phyloP scores from a whole-genome alignment of 2,113 vertebrate genomes.

The Phaetusa simplex region DNA sequence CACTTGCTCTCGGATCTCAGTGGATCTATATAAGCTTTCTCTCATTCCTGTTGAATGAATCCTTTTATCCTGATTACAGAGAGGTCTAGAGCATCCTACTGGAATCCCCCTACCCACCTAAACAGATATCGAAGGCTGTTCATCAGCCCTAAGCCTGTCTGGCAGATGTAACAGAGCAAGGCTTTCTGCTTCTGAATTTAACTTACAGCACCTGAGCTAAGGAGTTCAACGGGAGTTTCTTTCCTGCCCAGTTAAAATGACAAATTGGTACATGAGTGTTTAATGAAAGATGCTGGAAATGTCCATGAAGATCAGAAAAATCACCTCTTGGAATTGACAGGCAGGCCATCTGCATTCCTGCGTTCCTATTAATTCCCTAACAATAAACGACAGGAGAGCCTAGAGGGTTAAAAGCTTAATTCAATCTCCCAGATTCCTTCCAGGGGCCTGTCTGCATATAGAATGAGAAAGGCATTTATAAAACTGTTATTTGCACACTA shows the following conservation, averaged over 20 bases:
- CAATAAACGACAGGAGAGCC: conserved; percentile 78
- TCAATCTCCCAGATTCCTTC: conserved; percentile 78
- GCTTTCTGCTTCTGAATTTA: conserved; percentile 23
- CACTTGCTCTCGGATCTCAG: neutral
- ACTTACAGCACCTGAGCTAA: conserved; percentile 65
- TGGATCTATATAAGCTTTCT: neutral
- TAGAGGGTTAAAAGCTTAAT: conserved; percentile 84
- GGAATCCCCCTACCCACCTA: neutral
- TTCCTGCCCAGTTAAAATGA: conserved; percentile 78
- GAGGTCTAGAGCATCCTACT: neutral
- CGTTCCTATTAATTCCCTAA: conserved; percentile 81
- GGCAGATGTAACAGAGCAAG: conserved; percentile 2
- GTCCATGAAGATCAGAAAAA: conserved; percentile 79
- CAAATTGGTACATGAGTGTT: conserved; percentile 82
- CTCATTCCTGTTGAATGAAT: neutral
- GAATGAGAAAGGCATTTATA: conserved; percentile 74
- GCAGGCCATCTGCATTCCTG: conserved; percentile 80
- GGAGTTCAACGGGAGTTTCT: conserved; percentile 73
- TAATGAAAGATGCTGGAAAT: conserved; percentile 82
- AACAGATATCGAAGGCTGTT: neutral
- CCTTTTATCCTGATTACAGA: neutral
- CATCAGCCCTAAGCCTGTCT: neutral
- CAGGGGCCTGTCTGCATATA: conserved; percentile 63
- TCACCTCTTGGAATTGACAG: conserved; percentile 76
- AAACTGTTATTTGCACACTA: conserved; percentile 61